Conservation (phyloP, 1,140 invertebrate genomes). For the Drosophila miranda region DNA sequence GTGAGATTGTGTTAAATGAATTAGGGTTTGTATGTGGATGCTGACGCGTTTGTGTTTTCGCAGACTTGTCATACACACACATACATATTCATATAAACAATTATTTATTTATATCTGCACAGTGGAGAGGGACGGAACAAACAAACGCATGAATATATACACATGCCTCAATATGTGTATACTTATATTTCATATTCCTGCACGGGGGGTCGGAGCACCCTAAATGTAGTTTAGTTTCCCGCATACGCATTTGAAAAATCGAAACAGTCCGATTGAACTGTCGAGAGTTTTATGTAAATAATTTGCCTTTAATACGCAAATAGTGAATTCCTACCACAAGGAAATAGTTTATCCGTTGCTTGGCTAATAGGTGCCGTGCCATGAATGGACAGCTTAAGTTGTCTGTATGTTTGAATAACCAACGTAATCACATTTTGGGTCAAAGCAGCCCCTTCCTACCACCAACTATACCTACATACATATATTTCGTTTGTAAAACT, state of each 20-base stretch:
- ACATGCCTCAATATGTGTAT: slow-evolving; percentile 8
- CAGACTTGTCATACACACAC: slow-evolving; percentile 25
- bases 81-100: slow-evolving; percentile 52
- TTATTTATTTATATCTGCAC: slow-evolving; percentile 48
- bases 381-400: too few relatives aligned
- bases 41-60: slow-evolving; percentile 43
- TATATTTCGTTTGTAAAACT: slow-evolving; percentile 10
- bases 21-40: neutral
- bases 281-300: slow-evolving; percentile 13
- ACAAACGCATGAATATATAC: slow-evolving; percentile 14
- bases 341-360: too few relatives aligned
- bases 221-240: slow-evolving; percentile 13
- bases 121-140: slow-evolving; percentile 18
- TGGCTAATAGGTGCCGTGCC: too few relatives aligned
- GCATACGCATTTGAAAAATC: slow-evolving; percentile 52
- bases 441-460: too few relatives aligned
- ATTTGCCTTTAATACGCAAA: slow-evolving; percentile 7
- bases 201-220: slow-evolving; percentile 35
- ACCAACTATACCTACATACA: too few relatives aligned
- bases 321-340: slow-evolving; percentile 22
- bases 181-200: slow-evolving; percentile 38
- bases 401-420: too few relatives aligned
- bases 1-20: neutral
- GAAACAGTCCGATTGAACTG: slow-evolving; percentile 9
- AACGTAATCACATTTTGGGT: too few relatives aligned